Evolutionary conservation across 2,888 invertebrate species (phyloP).

Genomic region (Chrysina gloriosa): DNA sequence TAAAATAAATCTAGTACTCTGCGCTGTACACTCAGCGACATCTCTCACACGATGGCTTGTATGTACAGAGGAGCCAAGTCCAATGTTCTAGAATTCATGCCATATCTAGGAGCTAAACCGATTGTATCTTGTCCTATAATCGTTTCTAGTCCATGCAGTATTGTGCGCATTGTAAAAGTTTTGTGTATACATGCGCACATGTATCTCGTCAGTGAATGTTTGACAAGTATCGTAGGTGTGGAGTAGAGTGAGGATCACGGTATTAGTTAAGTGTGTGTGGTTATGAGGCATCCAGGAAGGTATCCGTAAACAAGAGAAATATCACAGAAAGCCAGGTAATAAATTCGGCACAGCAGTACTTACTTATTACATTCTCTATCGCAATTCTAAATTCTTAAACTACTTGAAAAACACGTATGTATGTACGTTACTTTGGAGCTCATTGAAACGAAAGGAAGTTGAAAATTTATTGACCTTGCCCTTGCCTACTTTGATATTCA

Average conservation of each 20-base stretch:
- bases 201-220: slow-evolving; percentile 19
- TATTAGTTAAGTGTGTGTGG: slow-evolving; percentile 32
- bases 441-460: slow-evolving; percentile 30
- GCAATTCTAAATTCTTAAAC: neutral
- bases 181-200: slow-evolving; percentile 35
- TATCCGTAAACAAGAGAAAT: slow-evolving; percentile 17
- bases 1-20: no score
- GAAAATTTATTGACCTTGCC: slow-evolving; percentile 42
- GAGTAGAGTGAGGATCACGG: slow-evolving; percentile 27
- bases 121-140: neutral
- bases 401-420: neutral
- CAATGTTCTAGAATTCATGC: neutral
- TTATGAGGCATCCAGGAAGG: slow-evolving; percentile 19
- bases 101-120: neutral
- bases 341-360: neutral
- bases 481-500: slow-evolving; percentile 15
- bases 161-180: slow-evolving; percentile 18
- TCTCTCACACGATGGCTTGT: no score
- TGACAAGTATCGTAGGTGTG: slow-evolving; percentile 38
- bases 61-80: no score
- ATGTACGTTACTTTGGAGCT: no score
- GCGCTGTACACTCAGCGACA: no score
- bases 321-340: slow-evolving; percentile 11
- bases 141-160: slow-evolving; percentile 8
- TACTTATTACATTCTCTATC: no score